Evolutionary conservation across 2,888 invertebrate species (phyloP), one percentile per base, ranked within the genome.

Genomic region (Trissolcus brochymenae): DNA sequence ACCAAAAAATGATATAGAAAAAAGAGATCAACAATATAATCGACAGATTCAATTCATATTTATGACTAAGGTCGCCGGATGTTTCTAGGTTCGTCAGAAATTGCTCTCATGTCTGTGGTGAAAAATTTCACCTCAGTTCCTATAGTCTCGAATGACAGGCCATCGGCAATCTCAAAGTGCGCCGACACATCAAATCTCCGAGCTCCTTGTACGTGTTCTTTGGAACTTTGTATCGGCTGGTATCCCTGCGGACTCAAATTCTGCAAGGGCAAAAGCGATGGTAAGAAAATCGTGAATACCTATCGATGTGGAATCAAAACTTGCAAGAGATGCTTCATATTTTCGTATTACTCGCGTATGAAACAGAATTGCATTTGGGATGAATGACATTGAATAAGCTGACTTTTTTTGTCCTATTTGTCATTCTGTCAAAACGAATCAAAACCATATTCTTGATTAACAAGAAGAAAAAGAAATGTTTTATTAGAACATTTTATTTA

Each of bases 271-370:
- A 94, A 95, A 88, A 93, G 93, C 53, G 92, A 92, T 81, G 91
- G 91, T 11, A 92, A 91, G 81, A 93, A 92, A 87, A 93, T 90
- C 91, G 93, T 92, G 4, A 91, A 92, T 81, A 92, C 92, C 62
- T 98, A 97, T 90, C 92, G 98, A 62, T 98, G 98, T 88, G 98
- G 98, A 80, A 98, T 98, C 87, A 97, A 97, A 90, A 98, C 98
- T 0, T 98, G 98, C 89, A 93, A 94, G 84, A 94, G 95, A 88
- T 97, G 97, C 90, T 94, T 95, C 88, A 92, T 95, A 81, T 97
- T 97, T 90, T 93, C 94, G 82, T 97, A 95, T 90, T 95, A 94
- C 89, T 95, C 95, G 77, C 91, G 93, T 80, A 94, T 94, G 88
- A 96, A 96, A 87, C 94, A 95, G 87, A 92, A 93, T 84, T 96